Conservation (phyloP, 2,888 invertebrate genomes). For the Epinotia brunnichana region DNA sequence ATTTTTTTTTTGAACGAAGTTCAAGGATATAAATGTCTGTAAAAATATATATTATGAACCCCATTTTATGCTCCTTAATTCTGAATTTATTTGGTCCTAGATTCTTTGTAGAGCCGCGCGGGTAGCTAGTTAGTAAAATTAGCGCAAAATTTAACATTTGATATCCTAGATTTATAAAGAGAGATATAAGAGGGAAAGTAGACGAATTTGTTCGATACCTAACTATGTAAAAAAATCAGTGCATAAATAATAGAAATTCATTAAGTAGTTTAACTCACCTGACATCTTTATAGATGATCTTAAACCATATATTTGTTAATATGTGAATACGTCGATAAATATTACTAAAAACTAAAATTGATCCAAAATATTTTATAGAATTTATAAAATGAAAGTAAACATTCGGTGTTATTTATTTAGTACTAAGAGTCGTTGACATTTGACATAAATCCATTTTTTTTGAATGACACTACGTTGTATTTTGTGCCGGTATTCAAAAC, state of each 20-base stretch:
- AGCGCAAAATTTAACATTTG: too few relatives aligned
- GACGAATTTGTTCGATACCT: too few relatives aligned
- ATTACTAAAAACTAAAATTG: conserved; percentile 27
- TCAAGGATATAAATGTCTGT: too few relatives aligned
- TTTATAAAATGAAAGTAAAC: conserved; percentile 37
- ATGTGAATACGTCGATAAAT: neutral
- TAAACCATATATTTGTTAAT: conserved; percentile 13
- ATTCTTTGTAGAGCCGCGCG: too few relatives aligned
- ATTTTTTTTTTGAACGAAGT: too few relatives aligned
- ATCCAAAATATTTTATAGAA: conserved; percentile 33
- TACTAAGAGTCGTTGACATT: conserved; percentile 27
- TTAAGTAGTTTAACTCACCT: conserved; percentile 6
- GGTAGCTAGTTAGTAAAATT: too few relatives aligned
- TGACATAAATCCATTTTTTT: conserved; percentile 8
- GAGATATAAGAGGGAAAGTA: too few relatives aligned
- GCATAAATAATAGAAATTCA: neutral
- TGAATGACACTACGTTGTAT: neutral
- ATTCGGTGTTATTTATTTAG: conserved; percentile 21
- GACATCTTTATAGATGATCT: neutral
- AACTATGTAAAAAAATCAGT: too few relatives aligned
- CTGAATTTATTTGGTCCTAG: too few relatives aligned
- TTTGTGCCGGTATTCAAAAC: neutral
- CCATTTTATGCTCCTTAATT: too few relatives aligned
- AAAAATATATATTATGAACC: too few relatives aligned
- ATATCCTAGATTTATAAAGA: too few relatives aligned